Base-by-base conservation (phyloP, 2,888 invertebrate species). In the Apodemia hepburni region DNA sequence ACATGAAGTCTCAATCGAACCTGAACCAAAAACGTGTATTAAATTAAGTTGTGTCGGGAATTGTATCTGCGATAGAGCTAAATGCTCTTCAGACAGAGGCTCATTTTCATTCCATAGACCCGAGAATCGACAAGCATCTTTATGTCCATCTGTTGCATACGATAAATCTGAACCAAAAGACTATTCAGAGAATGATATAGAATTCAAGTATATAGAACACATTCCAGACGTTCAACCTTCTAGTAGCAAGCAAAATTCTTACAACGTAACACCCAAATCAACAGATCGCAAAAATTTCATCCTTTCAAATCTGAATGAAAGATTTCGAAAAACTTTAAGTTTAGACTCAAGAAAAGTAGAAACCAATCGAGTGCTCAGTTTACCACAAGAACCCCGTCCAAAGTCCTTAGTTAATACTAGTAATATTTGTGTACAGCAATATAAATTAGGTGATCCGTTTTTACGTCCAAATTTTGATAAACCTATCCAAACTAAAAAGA, bases 271-370 rank as follows among this genome's bases (percentile, higher is more conserved):
- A 0, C 91, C 91, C 7, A 91, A 91, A 73, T 91, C 90, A 1
- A 84, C 85, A 22, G 90, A 92, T 69, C 75, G 89, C 59, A 80
- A 88, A 66, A 84, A 85, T 65, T 85, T 89, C 60, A 72, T 92
- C 57, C 77, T 92, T 7, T 77, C 92, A 0, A 92, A 92, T 66
- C 73, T 92, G 11, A 92, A 92, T 64, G 92, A 92, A 67, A 76
- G 92, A 64, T 91, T 92, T 66, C 80, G 91, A 4, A 92, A 92
- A 71, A 92, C 92, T 4, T 78, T 92, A n/a, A 92, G 92, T 71
- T 81, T 92, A 62, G 92, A 92, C 68, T 90, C 91, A 5, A 79
- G 90, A 7, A 90, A 90, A 71, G 76, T 89, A 27, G 89, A 90
- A 67, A 84, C 85, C 0, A 87, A 87, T 71, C 76, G 88, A 17